Conservation (phyloP, 2,113 vertebrate genomes). For the Paracyprichromis sp. region DNA sequence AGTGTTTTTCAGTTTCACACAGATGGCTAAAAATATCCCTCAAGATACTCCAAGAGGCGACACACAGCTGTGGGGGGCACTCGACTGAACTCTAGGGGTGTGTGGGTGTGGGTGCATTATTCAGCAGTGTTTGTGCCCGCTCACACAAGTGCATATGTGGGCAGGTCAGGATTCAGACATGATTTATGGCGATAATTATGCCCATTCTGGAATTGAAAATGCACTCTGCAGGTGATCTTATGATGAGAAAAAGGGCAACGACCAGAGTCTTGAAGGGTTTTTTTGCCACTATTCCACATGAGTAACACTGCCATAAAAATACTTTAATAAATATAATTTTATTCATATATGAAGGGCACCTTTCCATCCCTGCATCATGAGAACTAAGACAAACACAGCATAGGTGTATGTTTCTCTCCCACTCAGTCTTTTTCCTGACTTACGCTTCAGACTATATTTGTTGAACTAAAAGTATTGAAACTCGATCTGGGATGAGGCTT, state of each 20-base stretch:
- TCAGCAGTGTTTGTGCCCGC: background rate
- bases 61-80: background rate
- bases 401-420: background rate
- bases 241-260: background rate
- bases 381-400: background rate
- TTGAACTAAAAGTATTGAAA: background rate
- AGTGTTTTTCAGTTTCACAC: slow-evolving; percentile 13
- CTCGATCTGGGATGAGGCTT: background rate
- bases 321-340: background rate
- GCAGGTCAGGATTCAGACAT: background rate
- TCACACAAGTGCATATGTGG: background rate
- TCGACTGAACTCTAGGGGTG: background rate
- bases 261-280: background rate
- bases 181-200: background rate
- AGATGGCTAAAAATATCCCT: slow-evolving; percentile 28
- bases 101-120: background rate
- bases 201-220: background rate
- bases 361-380: background rate
- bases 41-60: background rate
- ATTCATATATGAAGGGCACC: background rate
- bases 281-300: background rate
- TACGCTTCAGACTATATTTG: background rate
- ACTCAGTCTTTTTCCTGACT: background rate
- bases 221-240: background rate
- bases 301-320: background rate